These are phyloP conservation scores for Drosophila pseudotakahashii DNA, from an alignment of 2,888 invertebrate genomes.

Conservation along the genomic window DNA sequence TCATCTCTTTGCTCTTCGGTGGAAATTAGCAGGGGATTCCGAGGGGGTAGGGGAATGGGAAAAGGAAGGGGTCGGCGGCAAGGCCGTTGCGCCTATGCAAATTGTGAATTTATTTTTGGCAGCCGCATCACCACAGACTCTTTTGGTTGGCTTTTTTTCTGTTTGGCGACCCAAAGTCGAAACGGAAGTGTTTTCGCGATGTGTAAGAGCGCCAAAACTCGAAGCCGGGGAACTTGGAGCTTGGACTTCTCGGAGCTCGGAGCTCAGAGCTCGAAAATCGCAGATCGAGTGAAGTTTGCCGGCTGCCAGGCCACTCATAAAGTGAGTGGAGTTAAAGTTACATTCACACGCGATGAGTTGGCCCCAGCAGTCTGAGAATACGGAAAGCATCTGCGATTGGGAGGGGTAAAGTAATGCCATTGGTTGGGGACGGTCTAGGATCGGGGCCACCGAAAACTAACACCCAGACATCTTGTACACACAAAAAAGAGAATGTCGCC, in stretches of 20 bases:
- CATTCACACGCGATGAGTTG: conserved; percentile 63
- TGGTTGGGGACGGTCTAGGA: too few relatives aligned
- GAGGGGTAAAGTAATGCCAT: not conserved
- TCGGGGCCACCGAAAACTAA: too few relatives aligned
- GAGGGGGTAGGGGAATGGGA: not conserved
- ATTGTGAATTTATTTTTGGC: conserved; percentile 62
- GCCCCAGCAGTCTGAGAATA: not conserved
- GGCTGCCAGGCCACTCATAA: conserved; percentile 9
- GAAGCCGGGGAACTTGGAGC: not conserved
- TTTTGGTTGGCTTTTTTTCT: conserved; percentile 7
- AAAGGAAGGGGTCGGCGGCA: not conserved
- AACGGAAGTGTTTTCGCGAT: conserved; percentile 76
- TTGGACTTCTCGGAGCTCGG: too few relatives aligned
- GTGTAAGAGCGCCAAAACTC: conserved; percentile 61
- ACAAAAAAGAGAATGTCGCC: too few relatives aligned
- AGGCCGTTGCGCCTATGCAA: conserved; percentile 26
- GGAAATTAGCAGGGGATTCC: not conserved
- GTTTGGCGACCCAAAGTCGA: conserved; percentile 42
- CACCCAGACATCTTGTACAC: too few relatives aligned
- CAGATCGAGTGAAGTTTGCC: conserved; percentile 14
- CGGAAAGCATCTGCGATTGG: conserved; percentile 11
- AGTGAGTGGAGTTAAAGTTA: not conserved
- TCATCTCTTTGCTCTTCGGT: not conserved
- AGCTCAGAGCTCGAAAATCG: not conserved
- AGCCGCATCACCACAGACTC: conserved; percentile 9